Evolutionary conservation across 2,797 vertebrate species (phyloP), one percentile per base, ranked within the genome.

Genomic region (Hipposideros larvatus): DNA sequence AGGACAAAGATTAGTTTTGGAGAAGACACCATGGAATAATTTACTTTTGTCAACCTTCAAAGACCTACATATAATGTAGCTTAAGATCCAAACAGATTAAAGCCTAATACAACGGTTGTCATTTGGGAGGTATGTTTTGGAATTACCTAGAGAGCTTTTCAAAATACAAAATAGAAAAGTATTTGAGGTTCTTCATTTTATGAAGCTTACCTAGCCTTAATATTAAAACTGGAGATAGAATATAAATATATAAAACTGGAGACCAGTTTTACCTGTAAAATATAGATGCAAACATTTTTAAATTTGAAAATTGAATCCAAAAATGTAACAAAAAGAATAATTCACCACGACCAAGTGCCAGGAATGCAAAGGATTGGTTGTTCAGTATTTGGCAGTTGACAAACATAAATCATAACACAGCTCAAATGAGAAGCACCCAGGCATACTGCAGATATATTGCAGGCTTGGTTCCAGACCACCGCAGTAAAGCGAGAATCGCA

Each of bases 161-260:
- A 78, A 94, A 95, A 82, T 83, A 74, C 0, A 92, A 84, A 71
- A 61, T 84, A 92, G 71, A 65, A 75, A 93, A 91, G 13, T 63
- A 70, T 91, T 63, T 82, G 65, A 82, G 73, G 22, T 18, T 91
- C 24, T 92, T 90, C 4, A 82, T 90, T 95, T 95, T 97, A 59
- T 85, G 59, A 96, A 37, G 26, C 43, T 97, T 95, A 75, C 61
- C 16, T 90, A 70, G 59, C 22, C 77, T 87, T 90, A 74, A 84
- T 90, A 95, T 66, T 95, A 90, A 96, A 94, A 83, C 55, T 37
- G 68, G 11, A 87, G 68, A 87, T 48, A 87, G 37, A 91, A 51
- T 48, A 22, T 78, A 89, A 8, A 57, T 71, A 48, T 43, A 21
- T 61, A 95, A 89, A 87, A 71, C 41, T 66, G 46, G 53, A 92